phyloP scores from a whole-genome alignment of 1,140 invertebrate genomes.

The Drosophila burlai region DNA sequence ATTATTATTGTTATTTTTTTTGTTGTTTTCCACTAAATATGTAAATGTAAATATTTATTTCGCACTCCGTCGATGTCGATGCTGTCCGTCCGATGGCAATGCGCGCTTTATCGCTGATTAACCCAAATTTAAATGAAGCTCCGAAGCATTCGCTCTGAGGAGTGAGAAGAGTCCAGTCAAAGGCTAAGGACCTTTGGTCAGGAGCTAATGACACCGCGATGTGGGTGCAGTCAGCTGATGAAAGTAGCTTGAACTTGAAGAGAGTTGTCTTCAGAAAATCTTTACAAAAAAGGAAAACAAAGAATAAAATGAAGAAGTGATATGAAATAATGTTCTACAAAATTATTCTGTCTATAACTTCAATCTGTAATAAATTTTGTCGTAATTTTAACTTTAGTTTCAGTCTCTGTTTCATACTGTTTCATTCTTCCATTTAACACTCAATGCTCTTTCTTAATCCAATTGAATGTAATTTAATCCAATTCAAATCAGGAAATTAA shows the following conservation, averaged over 20 bases:
- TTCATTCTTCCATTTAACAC: background rate
- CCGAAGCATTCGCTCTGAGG: conserved; percentile 10
- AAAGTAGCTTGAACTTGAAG: conserved; percentile 14
- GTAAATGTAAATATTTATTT: conserved; percentile 64
- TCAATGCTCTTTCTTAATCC: conserved; percentile 2
- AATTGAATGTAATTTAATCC: background rate
- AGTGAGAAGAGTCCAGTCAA: conserved; percentile 51
- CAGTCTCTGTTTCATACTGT: background rate
- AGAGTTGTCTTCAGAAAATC: background rate
- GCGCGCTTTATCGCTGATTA: conserved; percentile 79
- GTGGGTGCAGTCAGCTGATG: conserved; percentile 42
- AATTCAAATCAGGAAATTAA: conserved; percentile 29
- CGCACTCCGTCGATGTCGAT: conserved; percentile 32
- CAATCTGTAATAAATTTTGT: no score
- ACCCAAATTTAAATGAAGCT: conserved; percentile 69
- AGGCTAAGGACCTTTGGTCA: conserved; percentile 55
- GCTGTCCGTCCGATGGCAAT: conserved; percentile 55
- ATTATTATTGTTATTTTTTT: conserved; percentile 44
- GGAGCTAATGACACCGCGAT: conserved; percentile 62
- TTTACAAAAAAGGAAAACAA: background rate
- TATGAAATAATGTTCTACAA: no score
- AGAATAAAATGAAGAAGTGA: no score
- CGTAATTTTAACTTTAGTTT: background rate
- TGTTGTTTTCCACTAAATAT: conserved; percentile 48
- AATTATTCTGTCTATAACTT: background rate